Conservation (phyloP, 2,113 vertebrate genomes). For the Emydura subglobosa region DNA sequence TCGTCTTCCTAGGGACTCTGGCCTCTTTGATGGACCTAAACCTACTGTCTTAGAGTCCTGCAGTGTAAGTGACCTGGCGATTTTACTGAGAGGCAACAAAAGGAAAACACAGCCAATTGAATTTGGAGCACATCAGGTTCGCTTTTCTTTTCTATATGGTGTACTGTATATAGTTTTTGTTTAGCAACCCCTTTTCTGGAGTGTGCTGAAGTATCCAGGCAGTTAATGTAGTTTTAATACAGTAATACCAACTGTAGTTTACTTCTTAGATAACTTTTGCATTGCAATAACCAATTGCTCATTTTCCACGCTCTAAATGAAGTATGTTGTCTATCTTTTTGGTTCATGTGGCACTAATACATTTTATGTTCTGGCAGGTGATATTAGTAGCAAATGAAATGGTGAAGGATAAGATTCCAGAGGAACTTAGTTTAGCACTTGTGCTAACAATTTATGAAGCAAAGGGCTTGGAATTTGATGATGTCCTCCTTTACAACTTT, state of each 20-base stretch:
- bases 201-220: not conserved
- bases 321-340: not conserved
- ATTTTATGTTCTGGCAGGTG: conserved; percentile 70
- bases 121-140: conserved; percentile 88
- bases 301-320: not conserved
- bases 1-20: conserved; percentile 82
- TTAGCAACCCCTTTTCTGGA: not conserved
- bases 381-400: conserved; percentile 85
- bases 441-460: conserved; percentile 87
- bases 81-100: conserved; percentile 86
- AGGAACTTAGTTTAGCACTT: conserved; percentile 85
- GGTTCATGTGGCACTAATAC: not conserved
- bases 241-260: not conserved
- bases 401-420: conserved; percentile 84
- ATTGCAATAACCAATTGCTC: accelerated
- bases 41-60: conserved; percentile 84
- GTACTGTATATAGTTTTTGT: conserved; percentile 1
- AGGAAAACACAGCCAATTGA: conserved; percentile 87
- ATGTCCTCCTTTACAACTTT: conserved; percentile 88
- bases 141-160: not conserved
- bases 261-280: not conserved
- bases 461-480: conserved; percentile 88
- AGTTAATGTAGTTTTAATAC: not conserved
- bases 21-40: conserved; percentile 85
- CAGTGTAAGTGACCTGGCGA: conserved; percentile 85